These are phyloP conservation scores for Cinclus cinclus DNA, from an alignment of 2,113 vertebrate genomes.

Conservation along the genomic window DNA sequence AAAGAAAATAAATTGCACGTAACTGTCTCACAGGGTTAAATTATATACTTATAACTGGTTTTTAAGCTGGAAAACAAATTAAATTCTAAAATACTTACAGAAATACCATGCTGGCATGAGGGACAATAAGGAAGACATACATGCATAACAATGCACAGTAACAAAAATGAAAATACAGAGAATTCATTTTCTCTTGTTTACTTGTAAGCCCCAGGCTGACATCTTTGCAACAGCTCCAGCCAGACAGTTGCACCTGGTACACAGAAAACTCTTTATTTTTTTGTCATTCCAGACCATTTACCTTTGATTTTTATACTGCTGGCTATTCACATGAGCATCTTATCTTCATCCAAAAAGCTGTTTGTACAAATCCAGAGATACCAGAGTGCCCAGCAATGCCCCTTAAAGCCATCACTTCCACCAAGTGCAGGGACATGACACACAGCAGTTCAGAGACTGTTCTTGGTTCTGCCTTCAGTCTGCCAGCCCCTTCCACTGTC, in stretches of 20 bases:
- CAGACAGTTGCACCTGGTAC: background rate
- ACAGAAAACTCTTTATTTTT: background rate
- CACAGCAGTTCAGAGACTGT: rapidly evolving
- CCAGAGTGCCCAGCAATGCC: background rate
- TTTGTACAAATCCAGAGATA: background rate
- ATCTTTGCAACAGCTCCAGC: background rate
- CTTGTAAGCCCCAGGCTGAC: background rate
- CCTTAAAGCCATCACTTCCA: background rate
- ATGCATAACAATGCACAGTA: rapidly evolving
- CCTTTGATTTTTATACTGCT: background rate
- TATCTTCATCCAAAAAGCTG: background rate
- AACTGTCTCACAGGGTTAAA: background rate
- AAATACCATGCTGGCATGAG: background rate
- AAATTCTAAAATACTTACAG: background rate
- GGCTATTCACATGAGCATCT: background rate
- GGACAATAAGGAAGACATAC: background rate
- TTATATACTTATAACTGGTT: background rate
- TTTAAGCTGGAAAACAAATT: background rate
- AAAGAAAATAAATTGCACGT: background rate
- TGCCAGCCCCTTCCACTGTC: background rate
- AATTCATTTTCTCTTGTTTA: background rate
- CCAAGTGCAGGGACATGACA: background rate
- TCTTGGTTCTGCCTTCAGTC: background rate
- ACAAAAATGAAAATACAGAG: background rate
- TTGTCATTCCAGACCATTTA: background rate